These are phyloP conservation scores for Polyploca ridens DNA, from an alignment of 2,888 invertebrate species.

Conservation along the genomic window DNA sequence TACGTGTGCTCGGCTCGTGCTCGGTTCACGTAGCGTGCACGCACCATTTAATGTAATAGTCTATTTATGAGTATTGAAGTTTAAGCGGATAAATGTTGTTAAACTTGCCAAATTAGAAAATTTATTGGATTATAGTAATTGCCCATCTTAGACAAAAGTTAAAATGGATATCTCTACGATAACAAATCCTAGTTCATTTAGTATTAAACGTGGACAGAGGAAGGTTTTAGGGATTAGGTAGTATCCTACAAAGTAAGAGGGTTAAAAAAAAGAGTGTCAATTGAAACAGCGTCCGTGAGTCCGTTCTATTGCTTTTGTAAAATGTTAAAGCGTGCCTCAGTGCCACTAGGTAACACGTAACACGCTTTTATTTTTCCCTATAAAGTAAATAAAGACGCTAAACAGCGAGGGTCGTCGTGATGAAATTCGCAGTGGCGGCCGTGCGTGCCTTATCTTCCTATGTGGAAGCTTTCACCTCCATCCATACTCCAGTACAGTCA, in stretches of 20 bases:
- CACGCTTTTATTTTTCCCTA: constrained; percentile 49
- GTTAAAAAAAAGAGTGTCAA: not conserved
- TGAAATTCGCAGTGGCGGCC: constrained; percentile 66
- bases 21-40: no score
- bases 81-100: no score
- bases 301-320: constrained; percentile 1
- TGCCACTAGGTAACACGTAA: constrained; percentile 19
- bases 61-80: no score
- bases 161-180: not conserved
- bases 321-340: not conserved
- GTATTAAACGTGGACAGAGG: constrained; percentile 11
- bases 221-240: constrained; percentile 5
- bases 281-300: not conserved
- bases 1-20: no score
- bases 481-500: constrained; percentile 36
- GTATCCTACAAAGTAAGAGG: constrained; percentile 17
- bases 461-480: constrained; percentile 54
- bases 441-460: constrained; percentile 77
- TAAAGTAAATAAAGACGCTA: constrained; percentile 61
- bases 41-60: no score
- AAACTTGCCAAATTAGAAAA: no score
- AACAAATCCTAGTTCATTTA: constrained; percentile 16
- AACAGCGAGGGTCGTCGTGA: constrained; percentile 59
- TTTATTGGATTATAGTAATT: no score
- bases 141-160: not conserved